Conservation (phyloP, 2,797 vertebrate genomes). For the Xenentodon cancila region DNA sequence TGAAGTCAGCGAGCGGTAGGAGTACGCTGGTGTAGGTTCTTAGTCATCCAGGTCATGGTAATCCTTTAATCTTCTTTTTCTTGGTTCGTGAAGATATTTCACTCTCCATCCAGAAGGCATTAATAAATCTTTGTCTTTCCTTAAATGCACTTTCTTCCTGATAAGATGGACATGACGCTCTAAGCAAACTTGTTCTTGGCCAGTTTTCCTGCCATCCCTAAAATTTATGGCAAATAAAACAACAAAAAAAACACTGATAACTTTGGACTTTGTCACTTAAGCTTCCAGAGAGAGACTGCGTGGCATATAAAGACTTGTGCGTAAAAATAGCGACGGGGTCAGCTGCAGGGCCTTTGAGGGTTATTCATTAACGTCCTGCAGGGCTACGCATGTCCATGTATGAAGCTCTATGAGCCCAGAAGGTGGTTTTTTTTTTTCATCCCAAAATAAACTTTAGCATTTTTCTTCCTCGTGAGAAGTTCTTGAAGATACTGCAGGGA, state of each 20-base stretch:
- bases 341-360: not conserved
- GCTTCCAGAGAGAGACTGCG: conserved; percentile 14
- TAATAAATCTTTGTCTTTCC: not conserved
- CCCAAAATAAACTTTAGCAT: conserved; percentile 18
- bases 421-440: conserved; percentile 21
- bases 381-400: conserved; percentile 2
- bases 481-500: too few species aligned
- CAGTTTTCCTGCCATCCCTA: conserved; percentile 3
- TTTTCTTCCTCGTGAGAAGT: not conserved
- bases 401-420: conserved; percentile 3
- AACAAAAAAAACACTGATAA: conserved; percentile 20
- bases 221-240: not conserved
- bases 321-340: conserved; percentile 4
- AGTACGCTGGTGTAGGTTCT: too few species aligned
- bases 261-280: conserved; percentile 33
- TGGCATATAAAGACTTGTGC: not conserved
- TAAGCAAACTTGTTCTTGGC: conserved; percentile 32
- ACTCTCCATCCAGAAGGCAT: too few species aligned
- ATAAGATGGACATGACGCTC: conserved; percentile 6
- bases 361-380: conserved; percentile 18
- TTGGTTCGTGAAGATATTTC: too few species aligned
- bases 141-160: not conserved
- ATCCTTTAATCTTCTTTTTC: too few species aligned
- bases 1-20: too few species aligned
- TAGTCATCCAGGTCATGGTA: too few species aligned